A percentile compares a stretch with the other conserved stretches of the same genome.
phyloP scores from a whole-genome alignment of 53 echinoderm and acorn worm species.

The Mesocentrotus franciscanus region DNA sequence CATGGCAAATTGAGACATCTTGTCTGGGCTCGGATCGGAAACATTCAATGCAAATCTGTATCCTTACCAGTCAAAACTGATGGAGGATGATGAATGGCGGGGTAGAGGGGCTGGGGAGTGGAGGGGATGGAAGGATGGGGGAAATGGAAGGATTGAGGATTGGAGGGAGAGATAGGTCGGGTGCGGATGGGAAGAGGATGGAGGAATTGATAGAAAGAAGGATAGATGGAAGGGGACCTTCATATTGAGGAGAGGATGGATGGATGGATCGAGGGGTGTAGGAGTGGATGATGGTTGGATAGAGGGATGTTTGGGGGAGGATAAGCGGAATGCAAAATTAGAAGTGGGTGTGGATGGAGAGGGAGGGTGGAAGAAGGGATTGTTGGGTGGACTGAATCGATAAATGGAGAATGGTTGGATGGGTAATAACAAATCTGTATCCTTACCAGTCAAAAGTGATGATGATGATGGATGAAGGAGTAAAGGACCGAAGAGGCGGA shows the following conservation, averaged over 20 bases:
- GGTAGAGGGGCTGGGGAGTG: not conserved
- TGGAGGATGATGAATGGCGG: constrained; percentile 8
- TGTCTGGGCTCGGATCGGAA: constrained; percentile 54
- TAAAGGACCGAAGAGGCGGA: not conserved
- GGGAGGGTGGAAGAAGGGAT: not conserved
- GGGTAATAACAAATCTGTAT: not conserved
- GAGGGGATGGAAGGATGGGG: not conserved
- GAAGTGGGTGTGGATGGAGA: not conserved
- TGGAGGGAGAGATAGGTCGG: not conserved
- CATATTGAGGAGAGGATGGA: not conserved
- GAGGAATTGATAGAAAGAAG: too few relatives aligned
- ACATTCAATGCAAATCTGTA: constrained; percentile 39
- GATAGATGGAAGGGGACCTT: not conserved
- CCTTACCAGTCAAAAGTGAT: not conserved
- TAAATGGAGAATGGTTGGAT: not conserved
- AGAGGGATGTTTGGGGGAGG: not conserved
- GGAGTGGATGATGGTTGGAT: not conserved
- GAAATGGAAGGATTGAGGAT: not conserved
- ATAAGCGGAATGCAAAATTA: not conserved
- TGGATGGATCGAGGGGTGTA: not conserved
- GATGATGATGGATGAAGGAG: not conserved
- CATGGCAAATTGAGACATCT: constrained; percentile 53
- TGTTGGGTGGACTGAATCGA: not conserved
- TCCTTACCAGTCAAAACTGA: constrained; percentile 24
- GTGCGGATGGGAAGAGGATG: not conserved